These are phyloP conservation scores for Acanthosepion pharaonis DNA, from an alignment of 2,888 invertebrate species.

Conservation along the genomic window DNA sequence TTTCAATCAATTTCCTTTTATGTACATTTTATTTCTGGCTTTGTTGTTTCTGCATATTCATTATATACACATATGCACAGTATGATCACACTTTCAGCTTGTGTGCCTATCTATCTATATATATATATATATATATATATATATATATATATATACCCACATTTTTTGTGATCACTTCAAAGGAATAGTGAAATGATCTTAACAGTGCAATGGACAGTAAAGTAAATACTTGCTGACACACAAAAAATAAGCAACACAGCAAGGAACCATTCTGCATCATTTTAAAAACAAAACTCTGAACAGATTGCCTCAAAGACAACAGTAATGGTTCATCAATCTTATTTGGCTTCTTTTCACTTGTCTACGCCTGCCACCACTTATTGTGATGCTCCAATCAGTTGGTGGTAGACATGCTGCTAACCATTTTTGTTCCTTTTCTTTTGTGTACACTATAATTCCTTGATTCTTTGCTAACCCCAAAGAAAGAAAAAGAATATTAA, in stretches of 20 bases:
- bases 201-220: neutral
- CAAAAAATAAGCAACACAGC: neutral
- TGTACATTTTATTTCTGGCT: too few relatives aligned
- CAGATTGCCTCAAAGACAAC: conserved; percentile 18
- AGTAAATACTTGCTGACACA: neutral
- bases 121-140: too few relatives aligned
- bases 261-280: neutral
- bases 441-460: neutral
- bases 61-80: too few relatives aligned
- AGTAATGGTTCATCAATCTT: neutral
- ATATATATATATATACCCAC: too few relatives aligned
- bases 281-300: neutral
- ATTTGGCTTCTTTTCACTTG: neutral
- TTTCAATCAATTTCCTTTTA: too few relatives aligned
- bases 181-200: neutral
- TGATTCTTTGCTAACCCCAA: neutral
- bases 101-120: too few relatives aligned
- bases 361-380: neutral
- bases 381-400: neutral
- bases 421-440: neutral
- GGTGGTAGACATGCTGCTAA: neutral
- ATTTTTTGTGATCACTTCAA: neutral
- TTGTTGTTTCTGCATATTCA: too few relatives aligned
- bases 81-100: too few relatives aligned
- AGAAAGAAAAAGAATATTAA: neutral